Evolutionary conservation across 2,888 invertebrate genomes (phyloP).

Genomic region (Erebia ligea): DNA sequence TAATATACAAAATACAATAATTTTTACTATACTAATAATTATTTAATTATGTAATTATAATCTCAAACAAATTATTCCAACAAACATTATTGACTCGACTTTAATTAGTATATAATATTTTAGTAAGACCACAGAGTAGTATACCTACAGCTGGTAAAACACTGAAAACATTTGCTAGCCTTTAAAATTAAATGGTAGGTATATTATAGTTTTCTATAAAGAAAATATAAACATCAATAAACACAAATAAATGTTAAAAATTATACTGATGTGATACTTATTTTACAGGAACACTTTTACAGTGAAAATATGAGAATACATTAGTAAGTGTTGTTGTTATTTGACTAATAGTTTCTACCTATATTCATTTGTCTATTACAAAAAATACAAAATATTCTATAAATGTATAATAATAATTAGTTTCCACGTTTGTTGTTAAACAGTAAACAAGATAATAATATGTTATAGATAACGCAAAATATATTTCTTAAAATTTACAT

Average conservation of each 20-base stretch:
- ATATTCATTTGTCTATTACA: slow-evolving; percentile 34
- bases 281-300: slow-evolving; percentile 13
- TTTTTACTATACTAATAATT: not conserved
- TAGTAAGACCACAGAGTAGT: not conserved
- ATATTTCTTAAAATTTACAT: not conserved
- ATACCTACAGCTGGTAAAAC: no score
- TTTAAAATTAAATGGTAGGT: not conserved
- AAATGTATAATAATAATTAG: not conserved
- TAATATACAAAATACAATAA: not conserved
- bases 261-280: not conserved
- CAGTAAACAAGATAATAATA: not conserved
- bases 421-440: not conserved
- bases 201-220: not conserved
- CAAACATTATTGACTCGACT: not conserved
- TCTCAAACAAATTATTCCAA: not conserved
- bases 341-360: slow-evolving; percentile 20
- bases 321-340: not conserved
- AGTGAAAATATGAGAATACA: not conserved
- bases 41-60: not conserved
- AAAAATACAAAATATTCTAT: slow-evolving; percentile 44
- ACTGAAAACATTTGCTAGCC: no score
- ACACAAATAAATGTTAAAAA: not conserved
- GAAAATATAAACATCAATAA: not conserved
- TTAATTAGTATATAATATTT: not conserved
- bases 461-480: not conserved